Evolutionary conservation across 2,888 invertebrate genomes (phyloP), one percentile per base, ranked within the genome.

Genomic region (Choreutis nemorana): DNA sequence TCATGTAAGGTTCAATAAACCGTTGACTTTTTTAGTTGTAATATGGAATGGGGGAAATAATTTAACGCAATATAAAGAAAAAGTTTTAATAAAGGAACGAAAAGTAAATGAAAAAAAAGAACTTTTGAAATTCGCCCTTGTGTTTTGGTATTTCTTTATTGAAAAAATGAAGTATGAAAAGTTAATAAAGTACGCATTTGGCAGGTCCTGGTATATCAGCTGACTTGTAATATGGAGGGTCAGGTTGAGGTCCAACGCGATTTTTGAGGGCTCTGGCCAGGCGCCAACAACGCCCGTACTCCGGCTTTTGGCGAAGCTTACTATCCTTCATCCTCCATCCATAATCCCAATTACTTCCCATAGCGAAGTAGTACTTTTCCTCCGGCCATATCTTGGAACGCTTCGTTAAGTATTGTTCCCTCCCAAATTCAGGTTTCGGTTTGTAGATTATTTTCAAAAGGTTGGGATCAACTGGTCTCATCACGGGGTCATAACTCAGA

Each of bases 321-420:
- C 55, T 56, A 16, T 65, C 62, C 4, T 43, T 37, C 34, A 58
- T 33, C 7, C 63, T 44, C 64, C 65, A 65, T 2, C 65, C 65
- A 26, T 63, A 55, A 12, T 48, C 44, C 48, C 50, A 59, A 21
- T 40, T 50, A 13, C 28, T 35, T 29, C 55, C 53, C 37, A 61
- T 57, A 1, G 56, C 18, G 13, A 62, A 54, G 31, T 65, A 65
- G 29, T 49, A 66, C 28, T 42, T 61, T 10, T 56, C 48, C 34
- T 63, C 63, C 0, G 62, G 65, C 25, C 26, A 33, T 0, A 37
- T 28, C 28, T 56, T 50, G 0, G 32, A 16, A 2, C 64, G 46
- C 7, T 43, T 44, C 1, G 34, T 29, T 18, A 65, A 33, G 34
- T 66, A 65, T 13, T 41, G 36, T 2, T 39, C 35, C 16, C 50